Evolutionary conservation across 2,113 vertebrate species (phyloP), one percentile per base, ranked within the genome.

Genomic region (Actinemys pallida): DNA sequence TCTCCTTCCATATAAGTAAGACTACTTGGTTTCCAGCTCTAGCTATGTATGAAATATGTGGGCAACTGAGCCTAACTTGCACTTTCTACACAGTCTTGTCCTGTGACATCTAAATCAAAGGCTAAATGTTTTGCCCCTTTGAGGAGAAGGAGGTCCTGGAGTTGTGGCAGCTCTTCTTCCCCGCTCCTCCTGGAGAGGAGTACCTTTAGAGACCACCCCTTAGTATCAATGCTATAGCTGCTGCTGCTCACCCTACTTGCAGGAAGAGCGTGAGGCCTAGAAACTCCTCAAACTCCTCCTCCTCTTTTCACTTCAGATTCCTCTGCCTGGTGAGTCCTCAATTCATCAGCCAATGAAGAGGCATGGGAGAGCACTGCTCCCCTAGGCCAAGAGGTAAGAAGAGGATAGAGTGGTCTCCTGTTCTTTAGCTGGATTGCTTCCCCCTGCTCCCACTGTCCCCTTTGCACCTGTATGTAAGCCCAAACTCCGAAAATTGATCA

Each of bases 101-200:
- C 81, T 88, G 24, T 12, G 6, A 42, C n/a, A 10, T 25, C 35
- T 39, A 54, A 7, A 14, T 25, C 80, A 81, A 81, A 54, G 19
- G n/a, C 53, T 42, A 2, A 14, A 11, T 50, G 17, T 39, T 35
- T 42, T 80, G 7, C 16, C 14, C 6, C 16, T 0, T 2, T 11
- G 76, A 62, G 16, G 81, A 49, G 83, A n/a, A 59, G 49, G 59
- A 69, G 81, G 81, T 8, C 53, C 22, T 92, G 59, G n/a, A n/a
- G n/a, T 53, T n/a, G 25, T 45, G 53, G n/a, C 47, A 1, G 29
- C 83, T 83, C 29, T 59, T n/a, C 84, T 65, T 89, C 56, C 10
- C 39, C 8, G 3, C 76, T 78, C 6, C 39, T 65, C 82, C 35
- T 82, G 14, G 50, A 39, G 52, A 39, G 79, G 25, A 25, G 47